Evolutionary conservation across 2,113 vertebrate species (phyloP).

Genomic region (Mesocricetus auratus): DNA sequence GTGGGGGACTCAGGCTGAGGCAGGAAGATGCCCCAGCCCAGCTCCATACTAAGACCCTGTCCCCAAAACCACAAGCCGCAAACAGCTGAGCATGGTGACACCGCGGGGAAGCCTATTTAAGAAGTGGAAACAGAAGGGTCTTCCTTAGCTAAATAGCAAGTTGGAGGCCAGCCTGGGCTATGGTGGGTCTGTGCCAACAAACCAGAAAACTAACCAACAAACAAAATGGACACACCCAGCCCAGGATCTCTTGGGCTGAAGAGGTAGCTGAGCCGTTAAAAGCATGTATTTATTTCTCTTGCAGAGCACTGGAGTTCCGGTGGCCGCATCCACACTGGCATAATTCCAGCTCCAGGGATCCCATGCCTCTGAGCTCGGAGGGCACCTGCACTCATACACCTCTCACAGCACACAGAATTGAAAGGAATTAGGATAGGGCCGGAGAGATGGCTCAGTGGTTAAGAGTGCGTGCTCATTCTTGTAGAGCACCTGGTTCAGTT

Average conservation of each 20-base stretch:
- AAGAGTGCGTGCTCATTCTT: not conserved
- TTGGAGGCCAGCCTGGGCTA: not conserved
- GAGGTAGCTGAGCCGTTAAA: not conserved
- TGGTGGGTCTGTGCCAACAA: not conserved
- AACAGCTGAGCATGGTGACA: not conserved
- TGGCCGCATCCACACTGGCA: not conserved
- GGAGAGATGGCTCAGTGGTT: not conserved
- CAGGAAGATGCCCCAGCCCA: not conserved
- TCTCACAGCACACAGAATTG: not conserved
- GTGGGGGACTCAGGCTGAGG: not conserved
- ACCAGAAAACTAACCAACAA: not conserved
- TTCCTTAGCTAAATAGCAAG: not conserved
- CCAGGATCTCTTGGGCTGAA: not conserved
- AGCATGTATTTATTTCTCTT: not conserved
- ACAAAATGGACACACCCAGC: not conserved
- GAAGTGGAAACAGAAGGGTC: not conserved
- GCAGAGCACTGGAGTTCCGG: not conserved
- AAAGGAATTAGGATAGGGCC: not conserved
- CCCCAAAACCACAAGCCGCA: not conserved
- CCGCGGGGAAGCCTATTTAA: too few species aligned
- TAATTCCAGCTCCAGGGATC: not conserved
- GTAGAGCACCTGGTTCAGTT: not conserved
- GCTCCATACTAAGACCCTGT: not conserved
- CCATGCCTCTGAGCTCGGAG: not conserved
- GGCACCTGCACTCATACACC: not conserved